A percentile compares a stretch with the other conserved stretches of the same genome.
Evolutionary conservation across 2,888 invertebrate species (phyloP).

Genomic region (Plagodis pulveraria): DNA sequence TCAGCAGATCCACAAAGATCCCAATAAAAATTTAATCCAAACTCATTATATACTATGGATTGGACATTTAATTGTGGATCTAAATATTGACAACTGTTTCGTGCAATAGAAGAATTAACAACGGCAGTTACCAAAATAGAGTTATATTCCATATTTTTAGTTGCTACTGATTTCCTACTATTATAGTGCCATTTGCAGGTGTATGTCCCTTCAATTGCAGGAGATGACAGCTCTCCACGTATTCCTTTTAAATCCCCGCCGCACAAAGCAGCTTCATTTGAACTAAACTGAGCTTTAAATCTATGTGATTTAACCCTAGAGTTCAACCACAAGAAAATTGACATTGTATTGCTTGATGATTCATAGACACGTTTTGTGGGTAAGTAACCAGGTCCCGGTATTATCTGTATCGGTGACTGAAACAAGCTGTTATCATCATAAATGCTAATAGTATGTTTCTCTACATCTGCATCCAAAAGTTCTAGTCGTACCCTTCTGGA

Average conservation of each 20-base stretch:
- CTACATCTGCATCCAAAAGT: slow-evolving; percentile 80
- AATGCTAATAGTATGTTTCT: slow-evolving; percentile 62
- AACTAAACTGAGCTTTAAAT: slow-evolving; percentile 88
- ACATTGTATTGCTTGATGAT: slow-evolving; percentile 87
- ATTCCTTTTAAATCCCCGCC: slow-evolving; percentile 60
- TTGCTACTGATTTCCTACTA: slow-evolving; percentile 22
- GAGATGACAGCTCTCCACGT: slow-evolving; percentile 59
- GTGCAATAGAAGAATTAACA: slow-evolving; percentile 52
- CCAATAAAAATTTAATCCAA: slow-evolving; percentile 36
- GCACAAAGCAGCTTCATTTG: slow-evolving; percentile 81
- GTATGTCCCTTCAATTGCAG: slow-evolving; percentile 56
- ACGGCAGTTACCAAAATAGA: slow-evolving; percentile 56
- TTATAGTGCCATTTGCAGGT: slow-evolving; percentile 68
- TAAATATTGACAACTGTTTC: slow-evolving; percentile 51
- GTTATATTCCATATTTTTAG: slow-evolving; percentile 43
- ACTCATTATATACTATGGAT: slow-evolving; percentile 33
- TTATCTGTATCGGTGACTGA: slow-evolving; percentile 61
- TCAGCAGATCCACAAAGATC: slow-evolving; percentile 56
- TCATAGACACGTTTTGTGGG: slow-evolving; percentile 60
- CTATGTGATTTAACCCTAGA: slow-evolving; percentile 83
- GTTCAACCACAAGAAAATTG: slow-evolving; percentile 85
- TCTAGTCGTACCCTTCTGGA: slow-evolving; percentile 72
- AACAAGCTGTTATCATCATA: slow-evolving; percentile 83
- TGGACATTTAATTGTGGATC: slow-evolving; percentile 58
- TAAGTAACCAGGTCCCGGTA: slow-evolving; percentile 47